Conservation (phyloP, 1,140 invertebrate genomes). For the Neodiprion lecontei region DNA sequence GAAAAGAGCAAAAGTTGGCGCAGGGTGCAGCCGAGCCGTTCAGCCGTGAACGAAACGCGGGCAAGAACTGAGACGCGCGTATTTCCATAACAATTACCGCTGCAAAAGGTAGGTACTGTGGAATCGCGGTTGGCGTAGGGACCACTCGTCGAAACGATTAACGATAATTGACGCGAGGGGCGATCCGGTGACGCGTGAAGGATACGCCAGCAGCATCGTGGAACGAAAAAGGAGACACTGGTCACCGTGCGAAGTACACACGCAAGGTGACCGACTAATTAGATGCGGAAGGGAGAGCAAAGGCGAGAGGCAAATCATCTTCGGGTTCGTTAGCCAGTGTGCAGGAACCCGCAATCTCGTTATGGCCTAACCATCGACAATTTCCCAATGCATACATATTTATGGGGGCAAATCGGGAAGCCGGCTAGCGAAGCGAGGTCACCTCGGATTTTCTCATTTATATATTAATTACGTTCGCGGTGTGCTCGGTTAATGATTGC, state of each 20-base stretch:
- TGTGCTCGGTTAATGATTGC: conserved; percentile 27
- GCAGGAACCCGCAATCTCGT: neutral
- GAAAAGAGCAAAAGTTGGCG: too few species aligned
- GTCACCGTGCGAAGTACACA: too few species aligned
- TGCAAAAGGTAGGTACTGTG: too few species aligned
- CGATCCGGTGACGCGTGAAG: neutral
- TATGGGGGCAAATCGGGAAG: conserved; percentile 30
- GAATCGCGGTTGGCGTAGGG: neutral
- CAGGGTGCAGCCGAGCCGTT: too few species aligned
- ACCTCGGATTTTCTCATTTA: conserved; percentile 39
- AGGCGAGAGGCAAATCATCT: too few species aligned
- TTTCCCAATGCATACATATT: conserved; percentile 45
- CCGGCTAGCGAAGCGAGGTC: neutral
- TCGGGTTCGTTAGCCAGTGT: too few species aligned
- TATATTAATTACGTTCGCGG: conserved; percentile 47
- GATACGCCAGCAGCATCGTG: neutral
- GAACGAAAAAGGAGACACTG: neutral
- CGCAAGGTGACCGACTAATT: too few species aligned
- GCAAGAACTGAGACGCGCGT: too few species aligned
- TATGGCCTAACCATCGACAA: conserved; percentile 30
- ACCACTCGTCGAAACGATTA: neutral
- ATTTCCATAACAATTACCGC: too few species aligned
- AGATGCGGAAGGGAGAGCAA: too few species aligned
- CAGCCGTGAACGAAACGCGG: too few species aligned
- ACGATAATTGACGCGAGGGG: neutral